These are phyloP conservation scores for Spea multiplicata DNA, from an alignment of 2,113 vertebrate genomes.

Conservation along the genomic window DNA sequence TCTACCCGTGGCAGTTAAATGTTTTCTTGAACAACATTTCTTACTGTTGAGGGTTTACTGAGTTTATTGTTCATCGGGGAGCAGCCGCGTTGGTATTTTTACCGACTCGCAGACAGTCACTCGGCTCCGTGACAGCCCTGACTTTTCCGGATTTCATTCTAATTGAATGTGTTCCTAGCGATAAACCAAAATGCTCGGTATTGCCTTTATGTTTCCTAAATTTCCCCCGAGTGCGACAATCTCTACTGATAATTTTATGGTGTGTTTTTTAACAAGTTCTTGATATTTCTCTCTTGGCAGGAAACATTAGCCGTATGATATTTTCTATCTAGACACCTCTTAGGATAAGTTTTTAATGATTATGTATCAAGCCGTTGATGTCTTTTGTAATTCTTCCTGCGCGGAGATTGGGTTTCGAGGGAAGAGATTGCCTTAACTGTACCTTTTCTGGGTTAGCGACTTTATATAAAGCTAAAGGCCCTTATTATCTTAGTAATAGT, in stretches of 20 bases:
- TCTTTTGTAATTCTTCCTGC: background rate
- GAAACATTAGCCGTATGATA: conserved; percentile 2
- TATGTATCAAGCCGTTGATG: conserved; percentile 4
- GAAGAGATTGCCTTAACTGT: background rate
- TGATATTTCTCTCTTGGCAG: conserved; percentile 31
- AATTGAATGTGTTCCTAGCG: conserved; percentile 46
- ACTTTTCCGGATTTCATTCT: conserved; percentile 34
- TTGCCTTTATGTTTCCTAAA: conserved; percentile 41
- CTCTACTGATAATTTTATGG: conserved; percentile 41
- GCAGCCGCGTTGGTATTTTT: conserved; percentile 6
- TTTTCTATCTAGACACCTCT: conserved; percentile 3
- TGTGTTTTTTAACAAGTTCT: conserved; percentile 33
- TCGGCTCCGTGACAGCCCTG: conserved; percentile 11
- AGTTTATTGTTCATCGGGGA: conserved; percentile 33
- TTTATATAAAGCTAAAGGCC: too few species aligned
- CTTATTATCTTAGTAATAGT: too few species aligned
- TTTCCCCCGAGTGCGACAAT: conserved; percentile 37
- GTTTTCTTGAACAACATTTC: conserved; percentile 25
- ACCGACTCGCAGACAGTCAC: conserved; percentile 5
- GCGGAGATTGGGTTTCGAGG: background rate
- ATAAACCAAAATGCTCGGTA: conserved; percentile 42
- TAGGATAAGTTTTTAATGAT: conserved; percentile 7
- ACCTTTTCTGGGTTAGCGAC: too few species aligned
- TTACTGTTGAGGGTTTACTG: conserved; percentile 37
- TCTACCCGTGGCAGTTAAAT: conserved; percentile 11